These are phyloP conservation scores for Squalus acanthias DNA, from an alignment of 2,797 vertebrate species.

Conservation along the genomic window DNA sequence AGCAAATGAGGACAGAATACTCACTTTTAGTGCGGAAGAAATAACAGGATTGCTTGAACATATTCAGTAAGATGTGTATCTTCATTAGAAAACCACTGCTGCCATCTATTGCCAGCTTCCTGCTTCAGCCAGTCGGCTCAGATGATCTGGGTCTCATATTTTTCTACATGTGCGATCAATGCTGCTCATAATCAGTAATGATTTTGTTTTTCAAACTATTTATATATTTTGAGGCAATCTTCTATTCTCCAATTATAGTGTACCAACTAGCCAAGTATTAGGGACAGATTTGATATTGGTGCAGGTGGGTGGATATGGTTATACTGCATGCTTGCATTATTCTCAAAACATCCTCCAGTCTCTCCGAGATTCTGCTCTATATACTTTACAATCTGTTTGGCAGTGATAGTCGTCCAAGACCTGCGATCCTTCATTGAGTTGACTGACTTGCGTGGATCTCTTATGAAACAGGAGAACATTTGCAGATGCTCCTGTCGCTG, in stretches of 20 bases:
- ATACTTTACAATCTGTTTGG: neutral
- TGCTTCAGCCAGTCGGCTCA: neutral
- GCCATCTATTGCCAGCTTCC: slow-evolving; percentile 5
- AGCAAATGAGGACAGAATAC: neutral
- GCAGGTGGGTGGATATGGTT: neutral
- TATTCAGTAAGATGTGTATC: neutral
- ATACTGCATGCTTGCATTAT: neutral
- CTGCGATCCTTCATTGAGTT: neutral
- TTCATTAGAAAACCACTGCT: neutral
- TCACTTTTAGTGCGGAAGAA: neutral
- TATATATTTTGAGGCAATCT: neutral
- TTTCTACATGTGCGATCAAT: neutral
- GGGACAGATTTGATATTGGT: neutral
- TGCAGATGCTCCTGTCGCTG: neutral
- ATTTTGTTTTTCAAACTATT: neutral
- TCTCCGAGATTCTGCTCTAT: neutral
- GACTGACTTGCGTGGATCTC: neutral
- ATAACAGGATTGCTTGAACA: neutral
- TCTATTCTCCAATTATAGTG: neutral
- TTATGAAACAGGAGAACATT: neutral
- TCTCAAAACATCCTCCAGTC: neutral
- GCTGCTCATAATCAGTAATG: neutral
- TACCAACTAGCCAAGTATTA: neutral
- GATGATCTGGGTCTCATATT: neutral
- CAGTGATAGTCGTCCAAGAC: neutral